Conservation (phyloP, 1,140 invertebrate genomes). For the Bombus huntii region DNA sequence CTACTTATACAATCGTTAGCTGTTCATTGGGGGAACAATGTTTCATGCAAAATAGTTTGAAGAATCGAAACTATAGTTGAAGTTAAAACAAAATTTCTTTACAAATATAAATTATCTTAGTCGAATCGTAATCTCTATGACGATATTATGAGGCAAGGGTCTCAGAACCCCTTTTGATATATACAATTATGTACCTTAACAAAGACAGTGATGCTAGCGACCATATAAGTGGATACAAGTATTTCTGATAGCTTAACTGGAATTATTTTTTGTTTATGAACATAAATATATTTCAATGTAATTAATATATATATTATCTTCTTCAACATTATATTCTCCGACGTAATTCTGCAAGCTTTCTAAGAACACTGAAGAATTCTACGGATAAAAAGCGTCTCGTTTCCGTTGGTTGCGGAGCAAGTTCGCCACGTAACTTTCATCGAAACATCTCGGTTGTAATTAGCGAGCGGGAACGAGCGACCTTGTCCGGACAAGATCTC, state of each 20-base stretch:
- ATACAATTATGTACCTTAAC: no score
- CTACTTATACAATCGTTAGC: not conserved
- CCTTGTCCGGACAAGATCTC: slow-evolving; percentile 30
- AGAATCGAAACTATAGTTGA: not conserved
- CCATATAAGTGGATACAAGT: no score
- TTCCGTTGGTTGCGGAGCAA: not conserved
- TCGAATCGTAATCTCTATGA: not conserved
- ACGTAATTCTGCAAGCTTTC: not conserved
- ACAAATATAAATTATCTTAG: not conserved
- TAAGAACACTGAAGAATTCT: slow-evolving; percentile 1
- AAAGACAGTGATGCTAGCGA: not conserved
- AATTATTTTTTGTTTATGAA: no score
- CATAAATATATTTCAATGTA: no score
- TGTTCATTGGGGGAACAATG: not conserved
- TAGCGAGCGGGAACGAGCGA: slow-evolving; percentile 19
- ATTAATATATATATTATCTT: no score
- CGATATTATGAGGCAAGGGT: not conserved
- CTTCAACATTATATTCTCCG: not conserved
- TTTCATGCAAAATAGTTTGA: not conserved
- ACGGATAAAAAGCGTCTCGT: not conserved
- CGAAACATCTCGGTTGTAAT: slow-evolving; percentile 14
- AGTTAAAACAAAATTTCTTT: not conserved
- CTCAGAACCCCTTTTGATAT: no score
- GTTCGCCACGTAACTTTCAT: slow-evolving; percentile 13
- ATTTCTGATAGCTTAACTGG: no score